Percentiles rank a stretch among this genome's conserved stretches.
Evolutionary conservation across 1,140 invertebrate genomes (phyloP).

Genomic region (Wiebesia pumilae): DNA sequence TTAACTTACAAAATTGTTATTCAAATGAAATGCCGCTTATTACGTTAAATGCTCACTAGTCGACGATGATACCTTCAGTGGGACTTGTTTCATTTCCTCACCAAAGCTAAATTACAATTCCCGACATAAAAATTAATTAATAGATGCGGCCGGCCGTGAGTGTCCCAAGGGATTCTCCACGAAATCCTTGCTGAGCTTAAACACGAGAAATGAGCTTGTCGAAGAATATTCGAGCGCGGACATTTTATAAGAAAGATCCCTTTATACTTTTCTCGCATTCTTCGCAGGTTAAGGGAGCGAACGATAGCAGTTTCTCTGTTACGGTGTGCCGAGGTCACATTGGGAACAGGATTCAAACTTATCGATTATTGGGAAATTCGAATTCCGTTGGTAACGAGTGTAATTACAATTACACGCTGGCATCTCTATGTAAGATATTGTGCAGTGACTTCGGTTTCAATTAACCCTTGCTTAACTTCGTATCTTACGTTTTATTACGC

Average conservation of each 20-base stretch:
- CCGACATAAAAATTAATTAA: neutral
- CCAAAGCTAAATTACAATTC: neutral
- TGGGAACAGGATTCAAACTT: no score
- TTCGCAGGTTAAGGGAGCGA: no score
- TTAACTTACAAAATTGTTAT: slow-evolving; percentile 4
- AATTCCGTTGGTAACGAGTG: no score
- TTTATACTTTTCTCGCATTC: no score
- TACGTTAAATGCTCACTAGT: neutral
- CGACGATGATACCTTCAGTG: neutral
- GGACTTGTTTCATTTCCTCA: neutral
- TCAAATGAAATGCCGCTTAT: slow-evolving; percentile 2
- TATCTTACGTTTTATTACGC: neutral
- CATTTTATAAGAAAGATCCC: no score
- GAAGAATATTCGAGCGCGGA: no score
- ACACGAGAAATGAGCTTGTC: no score
- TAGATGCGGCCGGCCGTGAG: neutral
- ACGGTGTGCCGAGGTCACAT: no score
- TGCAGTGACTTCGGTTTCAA: neutral
- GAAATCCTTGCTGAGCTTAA: neutral
- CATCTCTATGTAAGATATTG: neutral
- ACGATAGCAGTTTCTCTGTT: no score
- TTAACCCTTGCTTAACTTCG: neutral
- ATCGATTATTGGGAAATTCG: no score
- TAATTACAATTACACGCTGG: no score
- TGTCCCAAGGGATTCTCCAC: neutral